Evolutionary conservation across 2,888 invertebrate genomes (phyloP).

Genomic region (Cerastis rubricosa): DNA sequence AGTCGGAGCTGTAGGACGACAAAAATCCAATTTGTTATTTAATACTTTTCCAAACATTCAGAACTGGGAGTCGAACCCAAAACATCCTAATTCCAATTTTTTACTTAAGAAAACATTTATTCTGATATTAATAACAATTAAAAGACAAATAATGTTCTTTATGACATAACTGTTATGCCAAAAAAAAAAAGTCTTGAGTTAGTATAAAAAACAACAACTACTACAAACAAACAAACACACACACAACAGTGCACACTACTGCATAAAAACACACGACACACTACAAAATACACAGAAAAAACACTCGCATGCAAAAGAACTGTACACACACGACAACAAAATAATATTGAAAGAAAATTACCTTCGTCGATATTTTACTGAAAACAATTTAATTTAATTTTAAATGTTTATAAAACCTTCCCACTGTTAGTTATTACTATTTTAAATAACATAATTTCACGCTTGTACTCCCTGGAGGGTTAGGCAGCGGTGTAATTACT

Average conservation of each 20-base stretch:
- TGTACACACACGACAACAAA: constrained; percentile 46
- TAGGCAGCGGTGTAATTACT: no score
- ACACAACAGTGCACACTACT: constrained; percentile 53
- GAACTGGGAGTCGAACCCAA: not conserved
- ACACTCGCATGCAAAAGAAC: constrained; percentile 63
- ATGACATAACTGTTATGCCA: not conserved
- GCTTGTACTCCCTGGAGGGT: no score
- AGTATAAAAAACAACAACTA: constrained; percentile 37
- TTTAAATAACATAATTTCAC: not conserved
- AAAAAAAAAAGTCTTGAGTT: constrained; percentile 21
- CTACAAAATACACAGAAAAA: constrained; percentile 33
- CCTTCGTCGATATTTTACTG: constrained; percentile 49
- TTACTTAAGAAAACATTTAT: no score
- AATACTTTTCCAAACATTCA: not conserved
- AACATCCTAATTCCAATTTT: not conserved
- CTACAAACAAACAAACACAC: constrained; percentile 51
- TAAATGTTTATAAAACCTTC: not conserved
- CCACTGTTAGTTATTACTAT: not conserved
- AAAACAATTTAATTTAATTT: constrained; percentile 35
- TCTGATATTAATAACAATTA: no score
- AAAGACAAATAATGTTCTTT: not conserved
- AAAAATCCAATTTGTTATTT: no score
- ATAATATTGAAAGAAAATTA: constrained; percentile 48
- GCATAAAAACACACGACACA: constrained; percentile 61
- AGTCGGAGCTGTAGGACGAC: no score